Evolutionary conservation across 2,113 vertebrate species (phyloP), one percentile per base, ranked within the genome.

Genomic region (Cyprinus carpio): DNA sequence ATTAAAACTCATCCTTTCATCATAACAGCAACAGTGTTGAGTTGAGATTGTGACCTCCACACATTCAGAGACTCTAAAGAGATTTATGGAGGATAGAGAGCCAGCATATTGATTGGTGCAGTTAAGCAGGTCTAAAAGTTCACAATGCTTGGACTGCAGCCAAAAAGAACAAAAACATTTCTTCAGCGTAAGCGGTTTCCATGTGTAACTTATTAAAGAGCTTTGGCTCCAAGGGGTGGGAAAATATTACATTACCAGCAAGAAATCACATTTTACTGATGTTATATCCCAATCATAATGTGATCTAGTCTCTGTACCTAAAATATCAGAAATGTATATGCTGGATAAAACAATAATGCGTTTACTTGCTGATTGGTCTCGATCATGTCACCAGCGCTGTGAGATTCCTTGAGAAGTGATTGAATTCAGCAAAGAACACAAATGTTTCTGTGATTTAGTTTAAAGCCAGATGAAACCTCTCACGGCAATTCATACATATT

Each of bases 1-100:
- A 74, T 75, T 84, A 75, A 81, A 87, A 86, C 58, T 64, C n/a
- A 81, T 81, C 43, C 64, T 82, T 60, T 64, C 20, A 81, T 75
- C 43, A 62, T 74, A 29, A 27, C 75, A 75, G 46, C 23, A 9
- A 34, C 58, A 75, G 25, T 34, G 15, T 25, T 46, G 65, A 23
- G 54, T 69, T 51, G 13, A 43, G 56, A 81, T 60, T 37, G 7
- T 43, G 78, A 74, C 58, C 37, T 51, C 25, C 51, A 86, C 49
- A 40, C 71, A 69, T 65, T 31, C 81, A 25, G 60, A 40, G 65
- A 37, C 64, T 11, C 79, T 69, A 40, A 74, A 84, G 46, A 49
- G 54, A 65, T 83, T 79, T 75, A 6, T 20, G 49, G 40, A n/a
- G n/a, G 69, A 67, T 20, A 9, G 31, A 49, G 62, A 80, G 43